Conservation (phyloP, 2,113 vertebrate species). For the Scolopax mira region DNA sequence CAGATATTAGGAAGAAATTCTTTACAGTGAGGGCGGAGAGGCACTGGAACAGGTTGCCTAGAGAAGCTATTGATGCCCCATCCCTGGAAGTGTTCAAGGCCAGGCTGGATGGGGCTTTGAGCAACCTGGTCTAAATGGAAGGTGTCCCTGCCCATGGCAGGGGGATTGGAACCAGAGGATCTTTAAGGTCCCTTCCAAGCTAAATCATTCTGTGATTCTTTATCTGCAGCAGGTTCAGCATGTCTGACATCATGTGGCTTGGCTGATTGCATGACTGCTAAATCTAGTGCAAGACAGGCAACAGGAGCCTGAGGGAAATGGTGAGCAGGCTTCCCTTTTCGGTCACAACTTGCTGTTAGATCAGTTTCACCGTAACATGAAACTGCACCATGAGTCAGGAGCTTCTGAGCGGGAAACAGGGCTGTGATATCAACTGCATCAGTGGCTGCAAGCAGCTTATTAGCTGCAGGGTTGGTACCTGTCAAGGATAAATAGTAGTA, state of each 20-base stretch:
- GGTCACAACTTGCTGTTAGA: background rate
- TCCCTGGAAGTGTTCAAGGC: background rate
- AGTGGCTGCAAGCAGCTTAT: background rate
- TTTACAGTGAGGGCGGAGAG: background rate
- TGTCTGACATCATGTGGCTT: accelerated
- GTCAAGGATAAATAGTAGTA: background rate
- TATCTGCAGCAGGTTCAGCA: background rate
- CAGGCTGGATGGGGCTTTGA: background rate
- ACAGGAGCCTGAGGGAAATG: background rate
- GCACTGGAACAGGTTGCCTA: background rate
- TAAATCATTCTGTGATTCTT: background rate
- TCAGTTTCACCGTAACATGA: background rate
- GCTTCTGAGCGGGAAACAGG: background rate
- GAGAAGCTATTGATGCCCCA: background rate
- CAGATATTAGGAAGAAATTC: background rate
- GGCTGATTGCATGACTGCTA: background rate
- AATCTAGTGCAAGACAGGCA: background rate
- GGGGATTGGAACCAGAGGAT: background rate
- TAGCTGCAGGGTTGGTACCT: background rate
- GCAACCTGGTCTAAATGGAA: background rate
- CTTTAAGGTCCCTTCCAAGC: background rate
- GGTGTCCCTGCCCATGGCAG: background rate
- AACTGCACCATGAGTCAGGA: background rate
- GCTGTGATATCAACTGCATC: background rate
- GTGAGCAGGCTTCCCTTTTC: background rate